These are phyloP conservation scores for Ophraella communa DNA, from an alignment of 2,888 invertebrate genomes.

Conservation along the genomic window DNA sequence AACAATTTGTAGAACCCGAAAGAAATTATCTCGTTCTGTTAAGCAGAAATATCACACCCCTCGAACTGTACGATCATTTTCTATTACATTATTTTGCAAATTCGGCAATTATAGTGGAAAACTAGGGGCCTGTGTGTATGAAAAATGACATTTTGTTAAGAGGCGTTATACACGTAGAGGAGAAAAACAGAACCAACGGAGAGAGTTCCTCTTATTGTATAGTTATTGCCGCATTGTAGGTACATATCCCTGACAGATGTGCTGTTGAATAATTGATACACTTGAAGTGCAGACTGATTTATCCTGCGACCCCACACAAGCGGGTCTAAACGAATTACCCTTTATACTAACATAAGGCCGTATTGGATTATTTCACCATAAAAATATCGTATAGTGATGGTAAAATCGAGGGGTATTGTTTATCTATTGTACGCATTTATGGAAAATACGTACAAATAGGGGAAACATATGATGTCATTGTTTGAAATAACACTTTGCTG, in stretches of 20 bases:
- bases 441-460: not conserved
- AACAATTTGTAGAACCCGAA: not conserved
- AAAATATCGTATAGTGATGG: constrained; percentile 23
- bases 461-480: not conserved
- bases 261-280: constrained; percentile 58
- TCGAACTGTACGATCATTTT: not conserved
- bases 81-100: constrained; percentile 48
- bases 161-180: constrained; percentile 5
- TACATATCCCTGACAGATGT: constrained; percentile 57
- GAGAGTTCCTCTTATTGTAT: constrained; percentile 47
- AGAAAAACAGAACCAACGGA: constrained; percentile 34
- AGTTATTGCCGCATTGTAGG: constrained; percentile 43
- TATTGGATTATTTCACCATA: constrained; percentile 38
- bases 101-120: constrained; percentile 52
- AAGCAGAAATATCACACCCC: constrained; percentile 28
- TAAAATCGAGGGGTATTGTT: not conserved
- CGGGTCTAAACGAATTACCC: constrained; percentile 43
- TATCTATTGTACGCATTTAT: not conserved
- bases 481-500: not conserved
- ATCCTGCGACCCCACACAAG: constrained; percentile 46
- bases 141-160: constrained; percentile 38
- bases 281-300: constrained; percentile 55
- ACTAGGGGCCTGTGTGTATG: constrained; percentile 38
- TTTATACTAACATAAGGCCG: constrained; percentile 41
- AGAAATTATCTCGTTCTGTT: constrained; percentile 12